These are phyloP conservation scores for Scatophagus argus DNA, from an alignment of 2,113 vertebrate species.

Conservation along the genomic window DNA sequence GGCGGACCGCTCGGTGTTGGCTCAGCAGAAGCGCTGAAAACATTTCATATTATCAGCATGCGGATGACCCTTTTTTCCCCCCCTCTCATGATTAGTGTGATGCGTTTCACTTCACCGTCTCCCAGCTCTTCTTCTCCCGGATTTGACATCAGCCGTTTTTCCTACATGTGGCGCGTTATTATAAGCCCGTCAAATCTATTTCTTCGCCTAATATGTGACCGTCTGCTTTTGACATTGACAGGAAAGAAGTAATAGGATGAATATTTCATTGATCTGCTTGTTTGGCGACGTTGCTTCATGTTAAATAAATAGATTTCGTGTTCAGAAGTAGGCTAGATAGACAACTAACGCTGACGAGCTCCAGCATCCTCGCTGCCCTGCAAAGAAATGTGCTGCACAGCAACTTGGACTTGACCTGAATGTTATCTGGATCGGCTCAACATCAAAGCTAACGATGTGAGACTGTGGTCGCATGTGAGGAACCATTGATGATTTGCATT, in stretches of 20 bases:
- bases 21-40: constrained; percentile 67
- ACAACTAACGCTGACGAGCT: constrained; percentile 24
- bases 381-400: constrained; percentile 57
- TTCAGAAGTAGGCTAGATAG: constrained; percentile 9
- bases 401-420: constrained; percentile 80
- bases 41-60: constrained; percentile 50
- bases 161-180: constrained; percentile 26
- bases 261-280: constrained; percentile 60
- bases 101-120: constrained; percentile 17
- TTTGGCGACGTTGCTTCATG: constrained; percentile 43
- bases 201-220: constrained; percentile 40
- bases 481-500: constrained; percentile 38
- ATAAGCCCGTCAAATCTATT: constrained; percentile 28
- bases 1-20: constrained; percentile 64
- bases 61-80: constrained; percentile 60
- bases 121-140: constrained; percentile 16
- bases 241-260: constrained; percentile 43
- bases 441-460: constrained; percentile 61
- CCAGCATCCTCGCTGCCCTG: constrained; percentile 61
- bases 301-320: constrained; percentile 18
- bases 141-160: constrained; percentile 26
- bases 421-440: constrained; percentile 71
- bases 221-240: constrained; percentile 71
- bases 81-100: constrained; percentile 24
- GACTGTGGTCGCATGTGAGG: constrained; percentile 34